Percentiles rank a stretch among this genome's conserved stretches.
Conservation (phyloP, 2,797 vertebrate species). For the Scomberomorus guttatus region DNA sequence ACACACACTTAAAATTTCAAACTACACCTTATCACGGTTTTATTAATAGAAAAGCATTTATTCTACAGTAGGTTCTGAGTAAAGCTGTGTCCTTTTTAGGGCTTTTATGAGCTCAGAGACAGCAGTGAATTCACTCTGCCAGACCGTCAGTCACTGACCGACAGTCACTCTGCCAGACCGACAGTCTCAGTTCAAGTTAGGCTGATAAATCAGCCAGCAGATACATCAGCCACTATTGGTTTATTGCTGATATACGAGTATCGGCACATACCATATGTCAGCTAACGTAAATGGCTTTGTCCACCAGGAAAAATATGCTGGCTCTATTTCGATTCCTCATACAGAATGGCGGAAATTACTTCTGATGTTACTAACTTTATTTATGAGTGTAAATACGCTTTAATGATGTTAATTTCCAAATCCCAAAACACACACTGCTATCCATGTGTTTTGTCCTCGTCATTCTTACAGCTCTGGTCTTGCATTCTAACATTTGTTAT, state of each 20-base stretch:
- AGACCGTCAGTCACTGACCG: constrained; percentile 8
- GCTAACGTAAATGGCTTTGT: too few relatives aligned
- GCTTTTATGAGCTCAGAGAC: constrained; percentile 25
- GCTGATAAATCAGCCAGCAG: too few relatives aligned
- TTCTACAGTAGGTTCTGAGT: constrained; percentile 45
- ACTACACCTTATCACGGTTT: constrained; percentile 60
- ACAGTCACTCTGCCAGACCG: too few relatives aligned
- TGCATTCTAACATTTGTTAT: not conserved
- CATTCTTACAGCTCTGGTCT: not conserved
- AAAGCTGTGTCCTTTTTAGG: constrained; percentile 28
- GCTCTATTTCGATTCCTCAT: too few relatives aligned
- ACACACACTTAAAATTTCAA: constrained; percentile 50
- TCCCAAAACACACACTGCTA: not conserved
- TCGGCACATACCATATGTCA: too few relatives aligned
- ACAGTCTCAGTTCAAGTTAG: not conserved
- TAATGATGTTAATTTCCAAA: too few relatives aligned
- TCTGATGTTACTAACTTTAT: too few relatives aligned
- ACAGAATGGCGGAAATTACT: too few relatives aligned
- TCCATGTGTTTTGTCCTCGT: not conserved
- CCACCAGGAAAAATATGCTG: too few relatives aligned
- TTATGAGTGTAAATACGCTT: too few relatives aligned
- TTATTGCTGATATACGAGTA: too few relatives aligned
- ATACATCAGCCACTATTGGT: too few relatives aligned
- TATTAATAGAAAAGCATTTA: constrained; percentile 68
- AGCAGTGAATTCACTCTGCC: constrained; percentile 31